Percentiles rank a stretch among this genome's conserved stretches.
These are phyloP conservation scores for Cosmopolites sordidus DNA, from an alignment of 2,888 invertebrate species.

Conservation along the genomic window DNA sequence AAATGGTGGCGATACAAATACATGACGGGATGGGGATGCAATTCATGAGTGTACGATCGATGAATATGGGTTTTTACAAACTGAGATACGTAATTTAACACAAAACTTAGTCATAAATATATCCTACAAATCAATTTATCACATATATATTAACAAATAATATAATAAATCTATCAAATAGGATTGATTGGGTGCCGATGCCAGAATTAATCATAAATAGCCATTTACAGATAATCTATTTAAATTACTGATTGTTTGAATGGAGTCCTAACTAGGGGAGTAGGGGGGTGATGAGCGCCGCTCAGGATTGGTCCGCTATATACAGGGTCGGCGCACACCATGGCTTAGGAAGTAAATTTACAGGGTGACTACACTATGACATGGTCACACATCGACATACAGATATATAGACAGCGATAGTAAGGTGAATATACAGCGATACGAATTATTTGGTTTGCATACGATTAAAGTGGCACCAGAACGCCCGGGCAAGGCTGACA, in stretches of 20 bases:
- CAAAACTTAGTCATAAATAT: slow-evolving; percentile 45
- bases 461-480: slow-evolving; percentile 49
- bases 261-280: slow-evolving; percentile 49
- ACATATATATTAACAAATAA: slow-evolving; percentile 47
- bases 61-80: slow-evolving; percentile 45
- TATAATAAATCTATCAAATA: slow-evolving; percentile 47
- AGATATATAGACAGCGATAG: slow-evolving; percentile 37
- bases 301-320: slow-evolving; percentile 47
- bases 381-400: slow-evolving; percentile 41
- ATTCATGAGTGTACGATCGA: slow-evolving; percentile 26
- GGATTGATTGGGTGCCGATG: slow-evolving; percentile 48
- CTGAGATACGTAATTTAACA: slow-evolving; percentile 48
- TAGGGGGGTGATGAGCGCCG: slow-evolving; percentile 29
- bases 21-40: slow-evolving; percentile 35
- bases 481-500: slow-evolving; percentile 29
- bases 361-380: slow-evolving; percentile 37
- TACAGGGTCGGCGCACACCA: slow-evolving; percentile 43
- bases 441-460: slow-evolving; percentile 53
- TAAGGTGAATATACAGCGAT: slow-evolving; percentile 41
- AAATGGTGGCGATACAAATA: slow-evolving; percentile 37
- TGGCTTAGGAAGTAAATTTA: slow-evolving; percentile 45
- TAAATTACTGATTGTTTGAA: slow-evolving; percentile 55
- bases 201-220: slow-evolving; percentile 43
- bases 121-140: slow-evolving; percentile 51
- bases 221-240: slow-evolving; percentile 38